A percentile compares a stretch with the other conserved stretches of the same genome.
Evolutionary conservation across 2,113 vertebrate species (phyloP).

Genomic region (Agapornis roseicollis): DNA sequence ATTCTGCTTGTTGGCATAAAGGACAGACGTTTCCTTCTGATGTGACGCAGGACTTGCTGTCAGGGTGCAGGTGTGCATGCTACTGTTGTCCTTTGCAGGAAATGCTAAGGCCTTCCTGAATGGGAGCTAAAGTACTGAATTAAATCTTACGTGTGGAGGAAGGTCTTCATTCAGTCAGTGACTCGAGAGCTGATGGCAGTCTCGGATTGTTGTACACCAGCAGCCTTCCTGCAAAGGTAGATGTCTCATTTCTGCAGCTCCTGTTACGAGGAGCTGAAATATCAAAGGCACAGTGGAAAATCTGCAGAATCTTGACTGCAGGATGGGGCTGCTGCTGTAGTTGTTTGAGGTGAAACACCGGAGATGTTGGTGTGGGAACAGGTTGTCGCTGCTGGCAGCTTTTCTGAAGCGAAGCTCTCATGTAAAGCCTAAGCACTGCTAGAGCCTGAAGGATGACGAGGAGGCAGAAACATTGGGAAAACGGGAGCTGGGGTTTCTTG

Average conservation of each 20-base stretch:
- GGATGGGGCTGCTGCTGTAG: neutral
- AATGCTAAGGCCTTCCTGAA: neutral
- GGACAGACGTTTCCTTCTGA: neutral
- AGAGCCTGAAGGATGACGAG: neutral
- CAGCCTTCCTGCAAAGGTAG: neutral
- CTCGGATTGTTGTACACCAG: neutral
- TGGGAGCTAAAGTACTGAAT: neutral
- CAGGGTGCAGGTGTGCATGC: rapidly evolving
- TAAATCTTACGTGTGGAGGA: neutral
- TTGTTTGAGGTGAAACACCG: rapidly evolving
- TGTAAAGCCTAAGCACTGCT: neutral
- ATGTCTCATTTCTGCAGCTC: neutral
- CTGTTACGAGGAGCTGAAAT: neutral
- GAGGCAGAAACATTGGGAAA: neutral
- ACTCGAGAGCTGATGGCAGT: rapidly evolving
- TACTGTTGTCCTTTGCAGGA: neutral
- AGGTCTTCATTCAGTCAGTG: rapidly evolving
- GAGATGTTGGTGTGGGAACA: neutral
- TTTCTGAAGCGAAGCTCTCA: rapidly evolving
- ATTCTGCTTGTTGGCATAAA: neutral
- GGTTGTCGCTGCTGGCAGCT: neutral
- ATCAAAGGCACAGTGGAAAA: neutral
- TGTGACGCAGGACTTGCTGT: neutral
- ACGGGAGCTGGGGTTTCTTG: neutral
- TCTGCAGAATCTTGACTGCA: neutral